phyloP scores from a whole-genome alignment of 2,113 vertebrate genomes.

The Raphicerus campestris region DNA sequence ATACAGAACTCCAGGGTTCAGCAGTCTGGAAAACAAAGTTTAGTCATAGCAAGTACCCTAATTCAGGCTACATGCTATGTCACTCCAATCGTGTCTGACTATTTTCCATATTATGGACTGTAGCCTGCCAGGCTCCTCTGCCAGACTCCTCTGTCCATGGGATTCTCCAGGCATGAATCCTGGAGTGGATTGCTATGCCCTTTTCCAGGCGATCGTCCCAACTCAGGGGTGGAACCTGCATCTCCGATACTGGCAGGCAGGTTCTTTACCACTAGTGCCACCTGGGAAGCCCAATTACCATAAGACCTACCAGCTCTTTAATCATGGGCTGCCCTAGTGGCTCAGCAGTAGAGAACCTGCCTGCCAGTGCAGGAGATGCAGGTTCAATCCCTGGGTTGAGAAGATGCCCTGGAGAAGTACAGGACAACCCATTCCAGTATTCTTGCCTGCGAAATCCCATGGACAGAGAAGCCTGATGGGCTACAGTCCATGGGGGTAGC shows the following conservation, averaged over 20 bases:
- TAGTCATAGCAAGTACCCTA: not conserved
- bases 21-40: not conserved
- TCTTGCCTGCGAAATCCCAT: not conserved
- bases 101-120: not conserved
- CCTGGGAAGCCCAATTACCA: not conserved
- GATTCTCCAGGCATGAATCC: not conserved
- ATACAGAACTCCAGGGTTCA: not conserved
- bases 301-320: not conserved
- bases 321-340: not conserved
- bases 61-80: not conserved
- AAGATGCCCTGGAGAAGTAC: not conserved
- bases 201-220: not conserved
- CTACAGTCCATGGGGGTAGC: not conserved
- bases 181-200: not conserved
- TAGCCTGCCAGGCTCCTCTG: not conserved
- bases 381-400: not conserved
- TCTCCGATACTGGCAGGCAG: not conserved
- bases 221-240: not conserved
- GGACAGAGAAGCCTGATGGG: not conserved
- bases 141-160: not conserved
- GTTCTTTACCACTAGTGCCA: not conserved
- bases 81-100: fast-evolving
- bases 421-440: not conserved
- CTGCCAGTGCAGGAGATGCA: not conserved
- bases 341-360: not conserved